Evolutionary conservation across 2,888 invertebrate species (phyloP), one percentile per base, ranked within the genome.

Genomic region (Dorcus parallelipipedus): DNA sequence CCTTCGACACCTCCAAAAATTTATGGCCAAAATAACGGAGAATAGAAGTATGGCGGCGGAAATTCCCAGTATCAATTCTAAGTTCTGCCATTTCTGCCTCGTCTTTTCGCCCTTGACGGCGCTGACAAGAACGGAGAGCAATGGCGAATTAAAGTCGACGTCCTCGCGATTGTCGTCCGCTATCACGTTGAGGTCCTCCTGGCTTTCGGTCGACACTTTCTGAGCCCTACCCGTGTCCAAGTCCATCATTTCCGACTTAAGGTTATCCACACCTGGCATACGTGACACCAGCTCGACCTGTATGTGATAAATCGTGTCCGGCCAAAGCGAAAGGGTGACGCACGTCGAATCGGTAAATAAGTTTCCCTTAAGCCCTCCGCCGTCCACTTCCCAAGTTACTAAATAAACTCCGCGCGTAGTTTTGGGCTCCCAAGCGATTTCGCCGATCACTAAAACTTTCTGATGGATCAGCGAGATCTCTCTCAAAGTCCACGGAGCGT

Each of bases 371-470:
- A 91, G 80, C 64, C 90, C 90, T 67, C 90, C 90, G 58, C 90
- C 90, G 71, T 88, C 88, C 55, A 91, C 88, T 82, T 91, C 91
- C 91, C 91, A 91, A 61, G 90, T 90, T 53, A 91, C 90, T 71
- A 91, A 81, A 78, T 90, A 91, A 59, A 90, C 86, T 26, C 85
- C 86, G 53, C 83, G 83, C 56, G 79, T 81, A 72, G 84, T 82
- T 77, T 85, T 84, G 8, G 86, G 84, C 69, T 87, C 86, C 89
- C 89, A 89, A 49, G 86, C 86, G 65, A 89, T 86, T 79, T 88
- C 88, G 45, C 88, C 88, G 65, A 88, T 88, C 42, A 86, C 85
- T 41, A 86, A 74, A 62, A 87, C 87, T 77, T 87, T 87, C 75
- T 88, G 88, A 75, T 88, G 88, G 64, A 88, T 88, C 47, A 88